phyloP scores from a whole-genome alignment of 2,888 invertebrate genomes.

The Agonum fuliginosum region DNA sequence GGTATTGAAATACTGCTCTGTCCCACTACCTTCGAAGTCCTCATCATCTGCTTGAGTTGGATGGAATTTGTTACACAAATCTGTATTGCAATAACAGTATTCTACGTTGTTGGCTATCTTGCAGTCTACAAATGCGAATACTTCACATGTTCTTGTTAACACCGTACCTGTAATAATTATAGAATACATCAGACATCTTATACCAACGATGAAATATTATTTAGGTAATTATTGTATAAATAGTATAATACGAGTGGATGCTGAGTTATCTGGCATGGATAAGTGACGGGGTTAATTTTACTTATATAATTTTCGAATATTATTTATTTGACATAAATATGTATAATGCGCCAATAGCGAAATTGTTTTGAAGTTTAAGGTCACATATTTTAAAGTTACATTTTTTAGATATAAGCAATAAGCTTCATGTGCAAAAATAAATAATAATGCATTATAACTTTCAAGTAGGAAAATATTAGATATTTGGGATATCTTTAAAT shows the following conservation, averaged over 20 bases:
- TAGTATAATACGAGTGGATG: not conserved
- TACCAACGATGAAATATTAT: no score
- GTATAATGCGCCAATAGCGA: no score
- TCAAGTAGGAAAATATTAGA: no score
- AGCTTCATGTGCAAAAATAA: no score
- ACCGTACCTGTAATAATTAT: conserved; percentile 43
- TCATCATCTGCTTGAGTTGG: conserved; percentile 28
- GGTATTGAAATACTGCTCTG: not conserved
- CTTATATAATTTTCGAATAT: not conserved
- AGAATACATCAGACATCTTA: no score
- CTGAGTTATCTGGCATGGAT: not conserved
- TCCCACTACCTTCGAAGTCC: conserved; percentile 47
- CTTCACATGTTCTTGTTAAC: conserved; percentile 66
- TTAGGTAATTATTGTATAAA: conserved; percentile 4
- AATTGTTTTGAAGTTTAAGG: no score
- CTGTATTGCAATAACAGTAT: conserved; percentile 69
- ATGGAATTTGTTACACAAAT: conserved; percentile 67
- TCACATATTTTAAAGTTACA: no score
- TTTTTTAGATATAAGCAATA: no score
- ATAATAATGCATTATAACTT: no score
- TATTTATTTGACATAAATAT: no score
- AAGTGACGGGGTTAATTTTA: not conserved
- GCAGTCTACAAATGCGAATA: conserved; percentile 67
- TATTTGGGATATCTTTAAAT: no score
- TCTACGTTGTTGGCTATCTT: conserved; percentile 68